phyloP scores from a whole-genome alignment of 2,797 vertebrate genomes.

The Enteromius paludinosus region DNA sequence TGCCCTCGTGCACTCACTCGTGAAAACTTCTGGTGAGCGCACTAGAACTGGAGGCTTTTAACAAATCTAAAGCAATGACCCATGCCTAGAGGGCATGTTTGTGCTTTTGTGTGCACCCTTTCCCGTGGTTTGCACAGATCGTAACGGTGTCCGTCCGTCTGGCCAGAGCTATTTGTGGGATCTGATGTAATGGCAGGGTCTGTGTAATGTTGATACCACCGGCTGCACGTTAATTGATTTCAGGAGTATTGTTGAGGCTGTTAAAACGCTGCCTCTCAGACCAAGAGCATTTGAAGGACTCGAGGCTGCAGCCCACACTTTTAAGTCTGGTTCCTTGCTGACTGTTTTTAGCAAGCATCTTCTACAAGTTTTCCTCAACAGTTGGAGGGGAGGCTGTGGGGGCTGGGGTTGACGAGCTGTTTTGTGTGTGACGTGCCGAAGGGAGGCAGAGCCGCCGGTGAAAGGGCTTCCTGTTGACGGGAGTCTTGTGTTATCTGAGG shows the following conservation, averaged over 20 bases:
- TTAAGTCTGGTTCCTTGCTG: background rate
- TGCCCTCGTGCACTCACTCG: background rate
- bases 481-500: conserved; percentile 76
- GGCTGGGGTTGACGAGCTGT: conserved; percentile 45
- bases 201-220: conserved; percentile 58
- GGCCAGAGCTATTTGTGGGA: conserved; percentile 55
- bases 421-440: conserved; percentile 25
- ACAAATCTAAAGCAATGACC: conserved; percentile 49
- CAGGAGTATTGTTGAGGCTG: conserved; percentile 56
- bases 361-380: conserved; percentile 20
- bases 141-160: conserved; percentile 12
- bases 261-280: conserved; percentile 48
- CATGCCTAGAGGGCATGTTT: conserved; percentile 25
- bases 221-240: conserved; percentile 64
- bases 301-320: conserved; percentile 27
- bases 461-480: conserved; percentile 80
- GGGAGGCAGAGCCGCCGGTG: conserved; percentile 62
- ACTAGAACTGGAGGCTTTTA: conserved; percentile 41
- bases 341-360: conserved; percentile 15
- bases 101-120: conserved; percentile 29
- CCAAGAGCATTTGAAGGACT: conserved; percentile 65
- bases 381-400: conserved; percentile 32
- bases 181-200: conserved; percentile 54
- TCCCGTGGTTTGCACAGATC: conserved; percentile 3
- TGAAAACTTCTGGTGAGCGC: conserved; percentile 27